Conservation (phyloP, 2,888 invertebrate genomes). For the Drosophila setosimentum region DNA sequence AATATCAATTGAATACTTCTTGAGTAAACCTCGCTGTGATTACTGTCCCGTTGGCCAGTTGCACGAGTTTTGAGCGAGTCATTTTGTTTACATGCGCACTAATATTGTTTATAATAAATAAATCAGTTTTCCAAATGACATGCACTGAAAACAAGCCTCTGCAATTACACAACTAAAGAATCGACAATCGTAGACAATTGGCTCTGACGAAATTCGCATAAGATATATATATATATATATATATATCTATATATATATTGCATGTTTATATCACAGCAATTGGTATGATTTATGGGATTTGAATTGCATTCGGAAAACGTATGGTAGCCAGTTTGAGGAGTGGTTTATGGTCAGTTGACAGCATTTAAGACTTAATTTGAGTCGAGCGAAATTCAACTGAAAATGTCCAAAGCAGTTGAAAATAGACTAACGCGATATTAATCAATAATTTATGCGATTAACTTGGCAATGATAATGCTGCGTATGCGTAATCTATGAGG, state of each 20-base stretch:
- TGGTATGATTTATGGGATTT: conserved; percentile 58
- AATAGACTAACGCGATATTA: not conserved
- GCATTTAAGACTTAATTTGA: conserved; percentile 31
- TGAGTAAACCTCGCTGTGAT: conserved; percentile 19
- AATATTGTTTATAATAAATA: conserved; percentile 70
- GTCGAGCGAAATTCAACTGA: conserved; percentile 16
- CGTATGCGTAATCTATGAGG: conserved; percentile 27
- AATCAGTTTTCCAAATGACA: conserved; percentile 62
- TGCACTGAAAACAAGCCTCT: conserved; percentile 53
- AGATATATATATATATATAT: conserved; percentile 19
- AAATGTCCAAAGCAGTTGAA: conserved; percentile 8
- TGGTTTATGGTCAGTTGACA: conserved; percentile 16
- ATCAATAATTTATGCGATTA: conserved; percentile 13
- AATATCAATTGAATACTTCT: not conserved
- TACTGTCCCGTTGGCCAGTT: conserved; percentile 11
- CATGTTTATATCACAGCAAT: conserved; percentile 20
- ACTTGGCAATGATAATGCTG: conserved; percentile 2
- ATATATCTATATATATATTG: not conserved
- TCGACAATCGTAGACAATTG: conserved; percentile 29
- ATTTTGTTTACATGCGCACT: conserved; percentile 60
- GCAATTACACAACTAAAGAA: conserved; percentile 38
- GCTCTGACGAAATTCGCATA: conserved; percentile 43
- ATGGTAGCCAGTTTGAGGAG: conserved; percentile 21
- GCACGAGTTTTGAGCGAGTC: conserved; percentile 39
- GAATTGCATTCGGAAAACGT: conserved; percentile 15